A percentile compares a stretch with the other conserved stretches of the same genome.
These are phyloP conservation scores for Athrips mouffetella DNA, from an alignment of 2,888 invertebrate species.

Conservation along the genomic window DNA sequence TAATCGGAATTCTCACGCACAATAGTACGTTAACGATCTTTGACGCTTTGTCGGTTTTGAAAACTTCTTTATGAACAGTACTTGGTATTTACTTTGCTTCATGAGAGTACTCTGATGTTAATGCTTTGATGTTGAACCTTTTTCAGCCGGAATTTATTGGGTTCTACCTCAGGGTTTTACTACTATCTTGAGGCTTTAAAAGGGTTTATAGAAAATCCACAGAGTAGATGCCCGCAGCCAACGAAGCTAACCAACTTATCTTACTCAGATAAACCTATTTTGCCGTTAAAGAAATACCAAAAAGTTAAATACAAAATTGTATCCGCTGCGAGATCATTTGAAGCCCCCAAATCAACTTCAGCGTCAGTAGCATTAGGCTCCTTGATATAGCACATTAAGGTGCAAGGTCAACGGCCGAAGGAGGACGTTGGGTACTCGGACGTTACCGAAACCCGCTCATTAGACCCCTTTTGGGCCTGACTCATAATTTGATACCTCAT, in stretches of 20 bases:
- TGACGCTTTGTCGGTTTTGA: neutral
- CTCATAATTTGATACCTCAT: constrained; percentile 33
- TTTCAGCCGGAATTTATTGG: no score
- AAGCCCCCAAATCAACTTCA: neutral
- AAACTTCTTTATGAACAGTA: neutral
- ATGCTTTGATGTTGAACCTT: no score
- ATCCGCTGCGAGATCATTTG: neutral
- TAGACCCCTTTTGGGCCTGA: constrained; percentile 53
- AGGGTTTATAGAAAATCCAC: no score
- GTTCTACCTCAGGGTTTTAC: no score
- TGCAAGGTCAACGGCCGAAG: constrained; percentile 46
- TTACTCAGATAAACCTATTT: no score
- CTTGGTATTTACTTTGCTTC: no score
- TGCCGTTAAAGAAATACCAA: no score
- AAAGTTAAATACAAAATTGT: neutral
- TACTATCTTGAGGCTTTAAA: no score
- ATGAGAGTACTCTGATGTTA: no score
- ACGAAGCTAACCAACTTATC: no score
- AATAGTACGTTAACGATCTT: constrained; percentile 20
- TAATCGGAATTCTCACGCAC: constrained; percentile 39
- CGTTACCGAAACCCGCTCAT: constrained; percentile 56
- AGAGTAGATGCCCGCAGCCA: no score
- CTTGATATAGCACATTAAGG: constrained; percentile 43
- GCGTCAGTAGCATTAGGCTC: constrained; percentile 6
- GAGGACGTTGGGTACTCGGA: constrained; percentile 48